Evolutionary conservation across 1,140 invertebrate genomes (phyloP).

Genomic region (Hermatobates lingyangjiaoensis): DNA sequence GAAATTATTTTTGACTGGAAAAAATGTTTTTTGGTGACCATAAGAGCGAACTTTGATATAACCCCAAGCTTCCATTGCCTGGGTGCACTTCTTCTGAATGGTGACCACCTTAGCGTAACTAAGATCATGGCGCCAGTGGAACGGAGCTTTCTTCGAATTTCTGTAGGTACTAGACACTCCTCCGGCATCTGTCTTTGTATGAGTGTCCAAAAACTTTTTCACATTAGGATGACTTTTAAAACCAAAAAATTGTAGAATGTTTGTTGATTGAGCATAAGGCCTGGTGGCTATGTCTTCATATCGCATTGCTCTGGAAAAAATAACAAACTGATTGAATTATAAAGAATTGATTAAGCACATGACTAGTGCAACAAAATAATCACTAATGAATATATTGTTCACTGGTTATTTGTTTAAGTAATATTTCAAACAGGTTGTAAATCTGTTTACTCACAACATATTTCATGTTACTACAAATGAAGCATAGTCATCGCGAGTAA

Average conservation of each 20-base stretch:
- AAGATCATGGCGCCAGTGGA: conserved; percentile 62
- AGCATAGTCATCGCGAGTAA: no score
- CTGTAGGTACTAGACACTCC: conserved; percentile 67
- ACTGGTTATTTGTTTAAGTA: no score
- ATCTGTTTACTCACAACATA: no score
- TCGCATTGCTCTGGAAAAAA: conserved; percentile 42
- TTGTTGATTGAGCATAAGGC: conserved; percentile 43
- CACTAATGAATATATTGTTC: no score
- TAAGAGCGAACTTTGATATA: conserved; percentile 35
- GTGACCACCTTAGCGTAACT: conserved; percentile 40
- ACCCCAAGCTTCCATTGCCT: conserved; percentile 66
- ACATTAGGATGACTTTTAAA: conserved; percentile 47
- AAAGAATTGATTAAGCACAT: no score
- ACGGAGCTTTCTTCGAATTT: conserved; percentile 61
- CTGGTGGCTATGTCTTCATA: conserved; percentile 71
- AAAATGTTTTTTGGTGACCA: conserved; percentile 32
- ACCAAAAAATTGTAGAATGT: conserved; percentile 58
- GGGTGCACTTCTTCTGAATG: conserved; percentile 40
- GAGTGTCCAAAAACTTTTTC: conserved; percentile 52
- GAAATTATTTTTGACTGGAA: conserved; percentile 24
- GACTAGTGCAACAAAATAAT: no score
- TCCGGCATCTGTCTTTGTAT: conserved; percentile 56
- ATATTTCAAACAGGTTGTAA: no score
- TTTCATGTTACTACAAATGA: no score
- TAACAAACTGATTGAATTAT: conserved; percentile 2